Evolutionary conservation across 2,888 invertebrate species (phyloP), one percentile per base, ranked within the genome.

Genomic region (Lasius fuliginosus): DNA sequence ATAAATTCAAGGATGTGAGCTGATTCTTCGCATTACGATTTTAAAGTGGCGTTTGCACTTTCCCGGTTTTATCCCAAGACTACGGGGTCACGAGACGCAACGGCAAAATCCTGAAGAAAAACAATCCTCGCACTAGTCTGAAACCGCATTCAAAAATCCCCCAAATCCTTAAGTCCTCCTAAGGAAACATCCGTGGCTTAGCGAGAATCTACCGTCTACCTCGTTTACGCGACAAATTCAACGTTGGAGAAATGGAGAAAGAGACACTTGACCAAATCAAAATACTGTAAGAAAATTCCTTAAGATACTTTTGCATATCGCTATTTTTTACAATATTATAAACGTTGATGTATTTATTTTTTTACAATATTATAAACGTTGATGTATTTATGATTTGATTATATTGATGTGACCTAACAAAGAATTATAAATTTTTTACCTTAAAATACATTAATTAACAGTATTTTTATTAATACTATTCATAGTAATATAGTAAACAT

Each of bases 131-230:
- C 60, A 49, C 46, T 4, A 23, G 46, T 27, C 71, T 60, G 79
- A 79, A 79, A 79, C 73, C 79, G 73, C 79, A 71, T 60, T 79
- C 71, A 79, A 79, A 71, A 79, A 79, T 60, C 79, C 71, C 71
- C 60, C 79, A 79, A 79, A 79, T 79, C 79, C 79, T 79, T 71
- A 71, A 79, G 79, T 71, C 73, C 79, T 58, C 79, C 71, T 79
- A 79, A 79, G 73, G 18, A 79, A 79, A 79, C 79, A 79, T 79
- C 23, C 46, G n/a, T 60, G 71, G 79, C 79, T 79, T 79, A 79
- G 60, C 36, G 71, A 18, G 33, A 71, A 71, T 79, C 79, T 79
- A 79, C 46, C 71, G 71, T 62, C 79, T 71, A 46, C 46, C 33
- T 62, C 73, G 60, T 71, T 79, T 71, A 71, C 46, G 79, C 71